Conservation (phyloP, 2,888 invertebrate species). For the Mechanitis mazaeus region DNA sequence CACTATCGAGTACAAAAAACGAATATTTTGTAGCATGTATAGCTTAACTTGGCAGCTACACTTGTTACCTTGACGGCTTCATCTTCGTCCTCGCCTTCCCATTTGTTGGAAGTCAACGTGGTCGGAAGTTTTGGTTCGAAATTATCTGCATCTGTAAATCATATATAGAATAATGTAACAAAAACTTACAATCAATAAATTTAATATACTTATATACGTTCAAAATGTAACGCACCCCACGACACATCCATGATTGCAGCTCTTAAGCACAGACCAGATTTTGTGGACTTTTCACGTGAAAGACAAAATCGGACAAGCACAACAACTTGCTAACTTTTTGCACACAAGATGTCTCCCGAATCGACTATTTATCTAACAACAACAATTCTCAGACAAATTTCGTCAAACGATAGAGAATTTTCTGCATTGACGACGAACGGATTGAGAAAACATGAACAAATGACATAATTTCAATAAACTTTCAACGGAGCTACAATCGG, state of each 20-base stretch:
- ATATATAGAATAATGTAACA: constrained; percentile 3
- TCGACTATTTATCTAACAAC: constrained; percentile 63
- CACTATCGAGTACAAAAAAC: neutral
- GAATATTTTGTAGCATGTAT: neutral
- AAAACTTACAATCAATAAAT: constrained; percentile 16
- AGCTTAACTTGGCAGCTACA: constrained; percentile 51
- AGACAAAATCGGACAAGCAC: constrained; percentile 63
- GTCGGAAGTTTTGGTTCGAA: constrained; percentile 81
- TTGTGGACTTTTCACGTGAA: constrained; percentile 64
- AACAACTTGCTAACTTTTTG: constrained; percentile 61
- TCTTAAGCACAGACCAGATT: constrained; percentile 64
- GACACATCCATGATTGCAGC: constrained; percentile 80
- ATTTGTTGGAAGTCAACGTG: constrained; percentile 81
- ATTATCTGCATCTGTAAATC: constrained; percentile 82
- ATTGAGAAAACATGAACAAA: constrained; percentile 66
- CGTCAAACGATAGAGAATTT: constrained; percentile 72
- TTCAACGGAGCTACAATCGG: constrained; percentile 67
- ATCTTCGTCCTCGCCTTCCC: constrained; percentile 93
- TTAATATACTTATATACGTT: constrained; percentile 26
- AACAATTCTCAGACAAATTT: constrained; percentile 60
- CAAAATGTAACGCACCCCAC: constrained; percentile 77
- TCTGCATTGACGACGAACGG: constrained; percentile 66
- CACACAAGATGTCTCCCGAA: constrained; percentile 76
- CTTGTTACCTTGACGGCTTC: constrained; percentile 86
- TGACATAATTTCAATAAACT: constrained; percentile 74